Evolutionary conservation across 2,888 invertebrate species (phyloP).

Genomic region (Dryobota labecula): DNA sequence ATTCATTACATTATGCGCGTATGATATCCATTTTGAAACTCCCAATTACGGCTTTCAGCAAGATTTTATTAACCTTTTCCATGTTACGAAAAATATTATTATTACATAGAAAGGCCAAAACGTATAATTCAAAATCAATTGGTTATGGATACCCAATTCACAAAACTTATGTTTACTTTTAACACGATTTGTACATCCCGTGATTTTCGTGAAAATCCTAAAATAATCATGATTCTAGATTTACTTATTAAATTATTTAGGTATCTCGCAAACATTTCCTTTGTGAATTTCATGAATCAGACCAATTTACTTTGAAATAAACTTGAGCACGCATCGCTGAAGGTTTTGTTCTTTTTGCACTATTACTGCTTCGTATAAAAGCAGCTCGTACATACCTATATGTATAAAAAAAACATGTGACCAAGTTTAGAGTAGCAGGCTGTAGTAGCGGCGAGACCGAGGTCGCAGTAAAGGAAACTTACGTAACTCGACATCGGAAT

Average conservation of each 20-base stretch:
- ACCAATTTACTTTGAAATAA: neutral
- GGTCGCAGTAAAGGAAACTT: constrained; percentile 56
- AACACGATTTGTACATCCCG: neutral
- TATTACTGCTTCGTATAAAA: constrained; percentile 47
- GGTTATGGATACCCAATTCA: constrained; percentile 10
- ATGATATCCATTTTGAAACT: constrained; percentile 16
- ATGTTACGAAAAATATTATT: neutral
- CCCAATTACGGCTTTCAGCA: constrained; percentile 2
- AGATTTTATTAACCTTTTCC: neutral
- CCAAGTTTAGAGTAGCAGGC: constrained; percentile 50
- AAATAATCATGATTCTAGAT: neutral
- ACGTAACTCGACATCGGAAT: constrained; percentile 58
- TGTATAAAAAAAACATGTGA: constrained; percentile 52
- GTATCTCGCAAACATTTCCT: neutral
- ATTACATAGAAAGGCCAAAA: neutral
- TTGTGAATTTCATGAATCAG: neutral
- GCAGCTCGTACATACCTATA: too few relatives aligned
- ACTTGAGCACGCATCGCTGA: neutral
- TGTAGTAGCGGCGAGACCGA: constrained; percentile 33
- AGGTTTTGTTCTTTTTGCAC: constrained; percentile 35
- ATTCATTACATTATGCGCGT: constrained; percentile 45
- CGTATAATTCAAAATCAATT: neutral
- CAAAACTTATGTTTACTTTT: neutral
- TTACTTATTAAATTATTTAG: neutral
- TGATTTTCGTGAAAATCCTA: neutral